Evolutionary conservation across 1,140 invertebrate species (phyloP).

Genomic region (Bombus sibiricus): DNA sequence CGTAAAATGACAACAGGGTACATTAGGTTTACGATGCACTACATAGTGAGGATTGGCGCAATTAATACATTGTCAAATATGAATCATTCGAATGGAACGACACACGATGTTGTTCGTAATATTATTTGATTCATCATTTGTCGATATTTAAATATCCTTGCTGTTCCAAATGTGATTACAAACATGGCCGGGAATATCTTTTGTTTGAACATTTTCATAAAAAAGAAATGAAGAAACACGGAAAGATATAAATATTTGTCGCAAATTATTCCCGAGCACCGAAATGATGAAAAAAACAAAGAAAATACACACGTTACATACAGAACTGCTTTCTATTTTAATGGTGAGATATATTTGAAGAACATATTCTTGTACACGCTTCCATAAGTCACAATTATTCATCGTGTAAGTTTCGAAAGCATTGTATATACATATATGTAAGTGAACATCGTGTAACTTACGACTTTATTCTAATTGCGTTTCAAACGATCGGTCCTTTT

Average conservation of each 20-base stretch:
- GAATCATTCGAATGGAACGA: constrained; percentile 12
- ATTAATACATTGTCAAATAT: constrained; percentile 18
- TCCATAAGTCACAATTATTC: constrained; percentile 42
- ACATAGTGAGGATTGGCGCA: neutral
- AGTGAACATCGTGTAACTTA: constrained; percentile 28
- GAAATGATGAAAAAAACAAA: neutral
- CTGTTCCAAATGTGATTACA: constrained; percentile 5
- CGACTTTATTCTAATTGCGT: constrained; percentile 31
- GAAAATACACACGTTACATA: constrained; percentile 20
- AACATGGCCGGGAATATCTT: constrained; percentile 2
- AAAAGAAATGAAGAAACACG: neutral
- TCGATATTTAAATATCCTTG: neutral
- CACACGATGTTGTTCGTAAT: neutral
- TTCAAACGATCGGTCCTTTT: neutral
- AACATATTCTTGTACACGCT: constrained; percentile 57
- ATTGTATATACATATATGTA: constrained; percentile 36
- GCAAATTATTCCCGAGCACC: neutral
- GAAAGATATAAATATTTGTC: neutral
- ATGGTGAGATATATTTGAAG: constrained; percentile 55
- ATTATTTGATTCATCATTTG: constrained; percentile 2
- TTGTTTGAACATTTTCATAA: constrained; percentile 20
- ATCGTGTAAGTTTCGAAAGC: constrained; percentile 18
- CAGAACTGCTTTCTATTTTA: constrained; percentile 54
- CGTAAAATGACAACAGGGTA: constrained; percentile 59
- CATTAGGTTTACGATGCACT: constrained; percentile 43